Conservation (phyloP, 2,113 vertebrate genomes). For the Myxocyprinus asiaticus region DNA sequence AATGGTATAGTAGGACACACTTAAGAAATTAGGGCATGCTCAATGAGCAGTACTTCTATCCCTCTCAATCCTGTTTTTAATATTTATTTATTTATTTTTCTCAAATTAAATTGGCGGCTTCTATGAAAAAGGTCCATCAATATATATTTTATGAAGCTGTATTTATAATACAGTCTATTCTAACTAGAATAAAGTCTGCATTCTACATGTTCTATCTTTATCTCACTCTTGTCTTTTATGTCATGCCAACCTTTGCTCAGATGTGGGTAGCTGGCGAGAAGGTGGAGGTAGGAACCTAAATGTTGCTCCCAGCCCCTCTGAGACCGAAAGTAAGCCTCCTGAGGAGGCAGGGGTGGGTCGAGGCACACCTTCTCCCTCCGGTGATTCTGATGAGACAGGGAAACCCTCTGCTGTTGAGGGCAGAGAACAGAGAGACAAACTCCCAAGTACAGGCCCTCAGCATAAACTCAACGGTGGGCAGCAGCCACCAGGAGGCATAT, state of each 20-base stretch:
- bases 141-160: neutral
- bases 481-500: conserved; percentile 76
- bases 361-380: conserved; percentile 67
- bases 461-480: conserved; percentile 94
- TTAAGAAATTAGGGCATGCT: no score
- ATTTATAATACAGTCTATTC: neutral
- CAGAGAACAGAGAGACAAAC: conserved; percentile 79
- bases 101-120: no score
- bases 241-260: conserved; percentile 59
- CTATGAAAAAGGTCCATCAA: neutral
- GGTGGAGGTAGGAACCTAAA: conserved; percentile 85
- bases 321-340: conserved; percentile 81
- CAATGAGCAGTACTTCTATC: no score
- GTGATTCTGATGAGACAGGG: conserved; percentile 76
- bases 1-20: no score
- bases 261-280: conserved; percentile 90
- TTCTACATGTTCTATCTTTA: no score
- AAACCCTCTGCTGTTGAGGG: conserved; percentile 69
- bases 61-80: no score
- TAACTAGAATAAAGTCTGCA: neutral
- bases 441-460: conserved; percentile 68
- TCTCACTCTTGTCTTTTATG: neutral
- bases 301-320: conserved; percentile 73
- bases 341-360: conserved; percentile 75
- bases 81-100: no score